Conservation (phyloP, 2,113 vertebrate species). For the Myxocyprinus asiaticus region DNA sequence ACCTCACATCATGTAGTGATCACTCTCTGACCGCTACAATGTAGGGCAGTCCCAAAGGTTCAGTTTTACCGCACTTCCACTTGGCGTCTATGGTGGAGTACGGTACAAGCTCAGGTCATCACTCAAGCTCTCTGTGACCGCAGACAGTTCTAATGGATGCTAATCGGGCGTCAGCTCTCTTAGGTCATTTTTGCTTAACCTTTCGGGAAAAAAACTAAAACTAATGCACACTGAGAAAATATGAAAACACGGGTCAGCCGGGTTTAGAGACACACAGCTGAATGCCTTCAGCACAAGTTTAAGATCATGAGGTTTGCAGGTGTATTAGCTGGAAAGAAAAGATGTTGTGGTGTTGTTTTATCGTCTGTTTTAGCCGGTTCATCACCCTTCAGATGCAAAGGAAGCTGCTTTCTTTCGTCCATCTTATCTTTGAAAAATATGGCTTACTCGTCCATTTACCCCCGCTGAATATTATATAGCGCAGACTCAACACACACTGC, state of each 20-base stretch:
- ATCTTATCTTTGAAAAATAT: too few relatives aligned
- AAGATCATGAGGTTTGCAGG: slow-evolving; percentile 45
- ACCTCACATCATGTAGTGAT: slow-evolving; percentile 36
- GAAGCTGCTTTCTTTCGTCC: slow-evolving; percentile 20
- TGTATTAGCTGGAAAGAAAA: slow-evolving; percentile 20
- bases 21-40: slow-evolving; percentile 49
- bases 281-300: slow-evolving; percentile 45
- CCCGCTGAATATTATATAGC: slow-evolving; percentile 44
- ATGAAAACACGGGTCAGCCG: slow-evolving; percentile 41
- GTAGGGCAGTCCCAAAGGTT: slow-evolving; percentile 52
- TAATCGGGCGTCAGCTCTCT: slow-evolving; percentile 56
- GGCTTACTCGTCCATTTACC: too few relatives aligned
- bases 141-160: slow-evolving; percentile 52
- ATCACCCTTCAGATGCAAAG: slow-evolving; percentile 51
- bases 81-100: slow-evolving; percentile 26
- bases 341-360: slow-evolving; percentile 16
- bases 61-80: slow-evolving; percentile 14
- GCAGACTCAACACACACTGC: slow-evolving; percentile 45
- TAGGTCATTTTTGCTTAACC: slow-evolving; percentile 46
- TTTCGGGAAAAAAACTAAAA: slow-evolving; percentile 17
- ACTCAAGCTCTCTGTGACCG: slow-evolving; percentile 54
- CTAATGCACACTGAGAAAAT: slow-evolving; percentile 50
- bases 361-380: neutral
- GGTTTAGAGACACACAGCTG: slow-evolving; percentile 31
- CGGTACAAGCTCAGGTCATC: slow-evolving; percentile 44